phyloP scores from a whole-genome alignment of 2,797 vertebrate species.

The Mustela erminea region DNA sequence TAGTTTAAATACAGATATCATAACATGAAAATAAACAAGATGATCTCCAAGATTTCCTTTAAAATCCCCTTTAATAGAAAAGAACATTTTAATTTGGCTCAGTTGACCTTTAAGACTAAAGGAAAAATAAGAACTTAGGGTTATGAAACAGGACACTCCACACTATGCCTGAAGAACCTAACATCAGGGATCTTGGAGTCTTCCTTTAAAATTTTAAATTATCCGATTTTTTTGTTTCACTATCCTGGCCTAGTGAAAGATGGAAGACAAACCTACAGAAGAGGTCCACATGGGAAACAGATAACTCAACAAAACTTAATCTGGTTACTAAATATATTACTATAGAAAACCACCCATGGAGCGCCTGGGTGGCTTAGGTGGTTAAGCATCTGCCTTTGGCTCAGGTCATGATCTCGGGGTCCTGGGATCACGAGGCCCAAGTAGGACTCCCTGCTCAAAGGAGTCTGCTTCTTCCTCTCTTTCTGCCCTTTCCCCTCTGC shows the following conservation, averaged over 20 bases:
- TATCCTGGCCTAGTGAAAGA: conserved; percentile 1
- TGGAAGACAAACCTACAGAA: not conserved
- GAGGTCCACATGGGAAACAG: not conserved
- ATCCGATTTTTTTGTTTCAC: conserved; percentile 38
- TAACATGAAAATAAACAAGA: not conserved
- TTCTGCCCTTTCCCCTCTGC: not conserved
- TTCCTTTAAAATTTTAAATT: conserved; percentile 34
- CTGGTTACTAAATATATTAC: conserved; percentile 8
- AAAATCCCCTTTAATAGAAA: conserved; percentile 5
- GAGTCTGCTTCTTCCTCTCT: not conserved
- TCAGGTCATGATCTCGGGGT: not conserved
- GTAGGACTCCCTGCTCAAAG: not conserved
- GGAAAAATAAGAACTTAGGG: not conserved
- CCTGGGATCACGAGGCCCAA: not conserved
- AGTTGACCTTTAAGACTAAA: not conserved
- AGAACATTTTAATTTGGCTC: not conserved
- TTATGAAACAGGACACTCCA: not conserved
- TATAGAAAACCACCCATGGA: not conserved
- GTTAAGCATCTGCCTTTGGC: not conserved
- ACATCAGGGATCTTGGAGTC: conserved; percentile 6
- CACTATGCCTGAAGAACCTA: not conserved
- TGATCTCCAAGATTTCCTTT: conserved; percentile 24
- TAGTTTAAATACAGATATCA: not conserved
- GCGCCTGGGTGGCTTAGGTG: not conserved
- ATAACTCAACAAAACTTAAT: conserved; percentile 42